These are phyloP conservation scores for Loris lydekkerianus DNA, from an alignment of 2,797 vertebrate species.

Conservation along the genomic window DNA sequence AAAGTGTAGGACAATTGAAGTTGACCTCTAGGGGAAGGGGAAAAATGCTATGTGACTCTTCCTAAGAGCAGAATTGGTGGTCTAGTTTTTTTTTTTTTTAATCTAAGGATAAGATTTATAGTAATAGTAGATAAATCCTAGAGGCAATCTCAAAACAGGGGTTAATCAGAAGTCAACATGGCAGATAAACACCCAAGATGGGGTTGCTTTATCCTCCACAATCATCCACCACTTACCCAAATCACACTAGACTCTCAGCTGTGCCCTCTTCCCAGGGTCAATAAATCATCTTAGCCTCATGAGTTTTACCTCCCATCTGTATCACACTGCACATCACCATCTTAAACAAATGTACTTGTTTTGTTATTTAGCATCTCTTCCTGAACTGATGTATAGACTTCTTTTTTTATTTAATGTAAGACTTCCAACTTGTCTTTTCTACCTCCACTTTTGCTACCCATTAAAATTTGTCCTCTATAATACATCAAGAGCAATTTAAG, in stretches of 20 bases:
- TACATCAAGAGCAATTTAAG: background rate
- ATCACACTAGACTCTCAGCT: background rate
- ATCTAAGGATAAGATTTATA: background rate
- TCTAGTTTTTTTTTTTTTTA: background rate
- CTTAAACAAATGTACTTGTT: background rate
- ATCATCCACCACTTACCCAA: background rate
- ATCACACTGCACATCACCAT: background rate
- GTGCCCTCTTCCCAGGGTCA: background rate
- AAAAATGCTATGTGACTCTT: background rate
- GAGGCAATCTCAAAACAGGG: background rate
- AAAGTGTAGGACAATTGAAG: background rate
- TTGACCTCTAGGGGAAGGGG: background rate
- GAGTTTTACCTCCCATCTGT: background rate
- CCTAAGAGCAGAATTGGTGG: background rate
- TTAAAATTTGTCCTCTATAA: conserved; percentile 36
- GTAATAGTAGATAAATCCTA: background rate
- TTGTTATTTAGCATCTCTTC: background rate
- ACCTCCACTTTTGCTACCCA: background rate
- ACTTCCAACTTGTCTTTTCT: background rate
- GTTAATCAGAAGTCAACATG: too few species aligned
- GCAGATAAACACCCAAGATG: background rate
- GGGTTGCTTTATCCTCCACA: background rate
- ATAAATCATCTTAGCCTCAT: background rate
- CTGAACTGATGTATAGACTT: background rate
- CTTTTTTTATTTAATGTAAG: too few species aligned